Evolutionary conservation across 1,140 invertebrate species (phyloP).

Genomic region (Polypedilum pembai): DNA sequence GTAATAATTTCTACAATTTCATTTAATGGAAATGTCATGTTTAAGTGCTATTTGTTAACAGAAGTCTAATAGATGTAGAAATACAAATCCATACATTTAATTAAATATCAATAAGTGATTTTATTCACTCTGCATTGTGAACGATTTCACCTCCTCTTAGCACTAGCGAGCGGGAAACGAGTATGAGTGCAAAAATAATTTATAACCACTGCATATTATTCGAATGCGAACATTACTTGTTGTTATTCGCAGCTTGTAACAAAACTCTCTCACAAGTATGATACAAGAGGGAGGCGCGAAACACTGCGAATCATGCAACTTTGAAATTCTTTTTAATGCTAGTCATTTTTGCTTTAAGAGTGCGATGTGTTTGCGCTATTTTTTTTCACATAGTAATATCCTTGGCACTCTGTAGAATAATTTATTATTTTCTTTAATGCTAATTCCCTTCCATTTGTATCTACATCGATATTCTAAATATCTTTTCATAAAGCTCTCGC

Average conservation of each 20-base stretch:
- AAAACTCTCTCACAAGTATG: no score
- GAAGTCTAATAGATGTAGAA: slow-evolving; percentile 13
- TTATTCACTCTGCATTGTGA: not conserved
- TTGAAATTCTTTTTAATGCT: slow-evolving; percentile 1
- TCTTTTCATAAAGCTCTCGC: not conserved
- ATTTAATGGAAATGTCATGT: slow-evolving; percentile 18
- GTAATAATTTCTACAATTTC: not conserved
- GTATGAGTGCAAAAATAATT: not conserved
- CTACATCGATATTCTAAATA: not conserved
- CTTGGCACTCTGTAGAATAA: not conserved
- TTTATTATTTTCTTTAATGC: slow-evolving; percentile 19
- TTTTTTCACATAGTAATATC: not conserved
- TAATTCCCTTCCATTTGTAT: not conserved
- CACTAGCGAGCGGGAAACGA: not conserved
- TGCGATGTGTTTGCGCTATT: no score
- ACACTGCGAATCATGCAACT: not conserved
- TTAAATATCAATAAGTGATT: slow-evolving; percentile 14
- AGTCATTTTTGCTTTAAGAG: slow-evolving; percentile 10
- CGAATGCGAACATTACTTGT: slow-evolving; percentile 12
- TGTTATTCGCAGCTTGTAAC: slow-evolving; percentile 8
- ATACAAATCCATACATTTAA: slow-evolving; percentile 19
- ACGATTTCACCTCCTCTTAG: not conserved
- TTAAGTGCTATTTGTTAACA: slow-evolving; percentile 18
- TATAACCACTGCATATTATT: not conserved
- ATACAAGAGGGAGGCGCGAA: no score